Percentiles rank a stretch among this genome's conserved stretches.
Conservation (phyloP, 1,140 invertebrate species). For the Anoplolepis gracilipes region DNA sequence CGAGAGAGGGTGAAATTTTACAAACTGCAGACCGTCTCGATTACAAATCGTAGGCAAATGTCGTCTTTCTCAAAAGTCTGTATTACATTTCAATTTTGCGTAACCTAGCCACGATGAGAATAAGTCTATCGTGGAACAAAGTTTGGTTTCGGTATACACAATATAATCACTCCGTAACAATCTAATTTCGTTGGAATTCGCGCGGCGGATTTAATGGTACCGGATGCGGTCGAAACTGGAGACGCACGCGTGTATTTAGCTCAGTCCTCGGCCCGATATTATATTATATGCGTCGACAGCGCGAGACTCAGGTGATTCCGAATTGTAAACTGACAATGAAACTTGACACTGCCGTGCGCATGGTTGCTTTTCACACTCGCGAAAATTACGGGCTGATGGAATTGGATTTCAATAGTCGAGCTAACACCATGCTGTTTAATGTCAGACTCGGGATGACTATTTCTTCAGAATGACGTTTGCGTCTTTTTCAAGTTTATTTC, state of each 20-base stretch:
- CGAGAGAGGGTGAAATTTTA: background rate
- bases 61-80: background rate
- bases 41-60: background rate
- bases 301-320: conserved; percentile 31
- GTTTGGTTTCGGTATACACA: conserved; percentile 17
- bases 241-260: conserved; percentile 15
- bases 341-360: conserved; percentile 1
- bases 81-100: background rate
- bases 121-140: background rate
- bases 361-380: background rate
- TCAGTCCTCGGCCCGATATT: background rate
- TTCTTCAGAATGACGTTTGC: conserved; percentile 31
- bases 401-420: conserved; percentile 24
- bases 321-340: conserved; percentile 54
- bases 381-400: conserved; percentile 12
- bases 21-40: background rate
- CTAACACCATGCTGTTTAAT: background rate
- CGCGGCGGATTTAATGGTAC: conserved; percentile 36
- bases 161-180: conserved; percentile 40
- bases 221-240: conserved; percentile 52
- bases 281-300: background rate
- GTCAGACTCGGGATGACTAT: background rate
- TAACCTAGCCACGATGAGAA: no score
- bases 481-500: background rate
- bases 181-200: conserved; percentile 43